phyloP scores from a whole-genome alignment of 1,140 invertebrate genomes.

The Plutomurus gul region DNA sequence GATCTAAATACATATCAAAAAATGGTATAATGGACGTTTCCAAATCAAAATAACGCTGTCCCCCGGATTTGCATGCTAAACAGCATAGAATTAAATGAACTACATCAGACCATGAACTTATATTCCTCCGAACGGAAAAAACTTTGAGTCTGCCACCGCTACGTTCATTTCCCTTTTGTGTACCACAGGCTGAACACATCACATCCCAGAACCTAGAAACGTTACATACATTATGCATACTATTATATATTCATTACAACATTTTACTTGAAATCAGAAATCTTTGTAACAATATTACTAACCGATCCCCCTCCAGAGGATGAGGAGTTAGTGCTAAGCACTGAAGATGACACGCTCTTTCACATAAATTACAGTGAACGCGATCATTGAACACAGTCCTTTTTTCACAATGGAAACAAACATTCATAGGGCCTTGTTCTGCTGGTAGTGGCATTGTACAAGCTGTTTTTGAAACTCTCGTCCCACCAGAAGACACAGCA shows the following conservation, averaged over 20 bases:
- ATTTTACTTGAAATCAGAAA: too few relatives aligned
- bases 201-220: conserved; percentile 48
- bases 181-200: conserved; percentile 46
- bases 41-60: conserved; percentile 40
- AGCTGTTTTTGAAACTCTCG: not conserved
- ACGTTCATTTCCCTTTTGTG: conserved; percentile 28
- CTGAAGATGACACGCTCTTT: conserved; percentile 34
- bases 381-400: conserved; percentile 25
- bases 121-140: conserved; percentile 43
- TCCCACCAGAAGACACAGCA: not conserved
- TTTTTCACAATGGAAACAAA: conserved; percentile 39
- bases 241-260: too few relatives aligned
- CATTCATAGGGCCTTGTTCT: not conserved
- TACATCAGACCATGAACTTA: conserved; percentile 43
- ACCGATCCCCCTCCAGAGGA: conserved; percentile 45
- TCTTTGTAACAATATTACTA: not conserved
- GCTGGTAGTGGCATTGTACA: not conserved
- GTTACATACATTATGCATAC: too few relatives aligned
- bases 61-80: not conserved
- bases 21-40: conserved; percentile 43
- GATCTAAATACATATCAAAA: conserved; percentile 28
- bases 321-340: conserved; percentile 34
- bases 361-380: conserved; percentile 44
- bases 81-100: conserved; percentile 44
- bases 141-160: conserved; percentile 27